A percentile compares a stretch with the other conserved stretches of the same genome.
phyloP scores from a whole-genome alignment of 2,797 vertebrate species.

The Xenops minutus region DNA sequence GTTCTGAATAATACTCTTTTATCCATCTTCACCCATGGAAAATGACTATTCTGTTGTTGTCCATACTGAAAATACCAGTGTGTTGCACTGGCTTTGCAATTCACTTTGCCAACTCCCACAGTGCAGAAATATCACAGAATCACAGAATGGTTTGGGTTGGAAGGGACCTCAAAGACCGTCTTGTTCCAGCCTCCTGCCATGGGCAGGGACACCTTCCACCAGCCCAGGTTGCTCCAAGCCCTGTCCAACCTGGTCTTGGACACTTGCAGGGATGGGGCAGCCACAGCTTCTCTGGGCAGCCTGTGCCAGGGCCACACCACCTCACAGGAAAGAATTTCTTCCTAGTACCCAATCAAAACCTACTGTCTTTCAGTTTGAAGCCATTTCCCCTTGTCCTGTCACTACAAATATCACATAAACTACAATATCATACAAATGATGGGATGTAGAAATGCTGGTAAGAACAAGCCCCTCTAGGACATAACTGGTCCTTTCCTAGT shows the following conservation, averaged over 20 bases:
- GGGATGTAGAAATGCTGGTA: background rate
- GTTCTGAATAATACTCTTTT: background rate
- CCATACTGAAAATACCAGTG: background rate
- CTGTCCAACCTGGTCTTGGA: accelerated
- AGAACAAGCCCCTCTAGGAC: background rate
- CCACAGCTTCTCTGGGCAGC: background rate
- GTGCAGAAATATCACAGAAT: background rate
- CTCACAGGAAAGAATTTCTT: background rate
- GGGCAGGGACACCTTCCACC: background rate
- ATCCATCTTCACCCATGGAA: background rate
- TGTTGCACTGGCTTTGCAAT: background rate
- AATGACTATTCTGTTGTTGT: background rate
- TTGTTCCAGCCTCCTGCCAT: accelerated
- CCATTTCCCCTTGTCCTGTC: background rate
- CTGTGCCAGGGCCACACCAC: accelerated
- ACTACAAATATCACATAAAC: background rate
- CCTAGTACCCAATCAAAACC: background rate
- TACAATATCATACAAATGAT: accelerated
- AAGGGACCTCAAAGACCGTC: background rate
- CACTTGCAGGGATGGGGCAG: background rate
- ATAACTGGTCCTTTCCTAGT: background rate
- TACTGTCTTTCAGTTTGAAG: background rate
- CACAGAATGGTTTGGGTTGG: background rate
- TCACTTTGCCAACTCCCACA: background rate
- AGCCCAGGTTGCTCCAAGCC: accelerated